phyloP scores from a whole-genome alignment of 2,113 vertebrate species.

The Tachysurus vachellii region DNA sequence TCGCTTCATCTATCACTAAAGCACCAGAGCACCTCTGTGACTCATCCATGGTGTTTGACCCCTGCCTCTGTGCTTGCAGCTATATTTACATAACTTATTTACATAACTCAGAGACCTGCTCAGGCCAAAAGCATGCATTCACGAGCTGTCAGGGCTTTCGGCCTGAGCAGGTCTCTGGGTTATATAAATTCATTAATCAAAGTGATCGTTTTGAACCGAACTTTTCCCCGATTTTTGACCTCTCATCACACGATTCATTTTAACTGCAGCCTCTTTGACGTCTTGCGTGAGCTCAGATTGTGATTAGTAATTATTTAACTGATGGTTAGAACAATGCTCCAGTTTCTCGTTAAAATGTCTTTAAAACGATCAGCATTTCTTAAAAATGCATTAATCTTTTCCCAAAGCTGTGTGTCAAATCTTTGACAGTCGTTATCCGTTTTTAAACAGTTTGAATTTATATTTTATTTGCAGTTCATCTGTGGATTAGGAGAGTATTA shows the following conservation, averaged over 20 bases:
- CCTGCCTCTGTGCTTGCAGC: background rate
- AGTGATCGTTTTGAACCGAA: background rate
- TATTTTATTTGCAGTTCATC: background rate
- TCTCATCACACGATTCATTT: background rate
- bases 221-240: background rate
- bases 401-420: background rate
- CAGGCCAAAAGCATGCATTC: background rate
- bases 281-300: background rate
- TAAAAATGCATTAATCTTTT: background rate
- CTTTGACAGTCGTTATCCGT: background rate
- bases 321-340: background rate
- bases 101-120: slow-evolving; percentile 11
- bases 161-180: too few species aligned
- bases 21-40: background rate
- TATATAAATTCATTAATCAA: too few species aligned
- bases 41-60: slow-evolving; percentile 4
- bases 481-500: background rate
- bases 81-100: slow-evolving; percentile 30
- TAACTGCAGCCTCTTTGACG: background rate
- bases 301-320: background rate
- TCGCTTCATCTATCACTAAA: background rate
- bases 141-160: too few species aligned
- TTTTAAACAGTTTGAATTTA: background rate
- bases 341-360: background rate
- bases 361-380: background rate